These are phyloP conservation scores for Prolemur simus DNA, from an alignment of 2,113 vertebrate genomes.

Conservation along the genomic window DNA sequence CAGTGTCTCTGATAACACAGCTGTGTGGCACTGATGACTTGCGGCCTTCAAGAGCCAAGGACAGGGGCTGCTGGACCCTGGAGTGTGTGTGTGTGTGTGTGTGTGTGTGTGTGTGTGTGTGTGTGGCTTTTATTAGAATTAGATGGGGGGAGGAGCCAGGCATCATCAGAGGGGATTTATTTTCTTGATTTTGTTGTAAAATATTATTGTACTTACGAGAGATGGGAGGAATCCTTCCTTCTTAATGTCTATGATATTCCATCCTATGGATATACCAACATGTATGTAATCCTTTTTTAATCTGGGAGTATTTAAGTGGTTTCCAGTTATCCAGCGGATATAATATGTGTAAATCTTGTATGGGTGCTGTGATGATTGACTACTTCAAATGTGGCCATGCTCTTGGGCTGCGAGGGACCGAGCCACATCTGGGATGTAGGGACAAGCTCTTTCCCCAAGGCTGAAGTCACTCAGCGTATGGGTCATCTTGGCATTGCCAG, in stretches of 20 bases:
- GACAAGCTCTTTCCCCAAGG: not conserved
- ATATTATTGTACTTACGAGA: not conserved
- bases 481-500: not conserved
- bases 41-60: not conserved
- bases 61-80: not conserved
- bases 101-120: not conserved
- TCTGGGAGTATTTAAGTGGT: not conserved
- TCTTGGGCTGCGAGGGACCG: not conserved
- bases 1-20: not conserved
- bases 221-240: not conserved
- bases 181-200: constrained; percentile 28
- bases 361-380: not conserved
- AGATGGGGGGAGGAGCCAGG: not conserved
- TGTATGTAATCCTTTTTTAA: not conserved
- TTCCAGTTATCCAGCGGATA: not conserved
- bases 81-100: not conserved
- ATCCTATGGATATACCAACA: not conserved
- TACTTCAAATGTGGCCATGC: not conserved
- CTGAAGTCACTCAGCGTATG: not conserved
- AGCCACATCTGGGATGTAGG: not conserved
- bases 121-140: not conserved
- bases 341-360: not conserved
- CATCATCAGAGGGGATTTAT: not conserved
- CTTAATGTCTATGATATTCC: not conserved
- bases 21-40: not conserved